A percentile compares a stretch with the other conserved stretches of the same genome.
These are phyloP conservation scores for Hemistola chrysoprasaria DNA, from an alignment of 2,888 invertebrate species.

Conservation along the genomic window DNA sequence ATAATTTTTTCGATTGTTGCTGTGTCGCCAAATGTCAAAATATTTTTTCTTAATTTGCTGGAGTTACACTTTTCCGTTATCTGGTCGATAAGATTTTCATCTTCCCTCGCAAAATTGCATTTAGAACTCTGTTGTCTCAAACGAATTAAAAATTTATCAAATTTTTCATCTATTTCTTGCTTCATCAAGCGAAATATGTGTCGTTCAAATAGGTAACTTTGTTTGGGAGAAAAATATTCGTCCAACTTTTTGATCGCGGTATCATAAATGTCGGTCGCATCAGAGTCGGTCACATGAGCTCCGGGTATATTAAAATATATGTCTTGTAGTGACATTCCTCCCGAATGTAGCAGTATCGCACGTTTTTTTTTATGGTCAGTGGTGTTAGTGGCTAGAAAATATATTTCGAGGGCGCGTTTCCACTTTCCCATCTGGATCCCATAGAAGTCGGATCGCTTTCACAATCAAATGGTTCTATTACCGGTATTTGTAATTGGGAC, in stretches of 20 bases:
- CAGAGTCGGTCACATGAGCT: background rate
- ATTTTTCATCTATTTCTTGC: slow-evolving; percentile 34
- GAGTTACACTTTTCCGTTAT: background rate
- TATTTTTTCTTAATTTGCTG: slow-evolving; percentile 16
- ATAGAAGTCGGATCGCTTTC: too few species aligned
- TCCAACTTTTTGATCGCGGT: background rate
- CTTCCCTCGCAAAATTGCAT: slow-evolving; percentile 1
- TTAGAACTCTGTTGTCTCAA: background rate
- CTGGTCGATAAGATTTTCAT: slow-evolving; percentile 17
- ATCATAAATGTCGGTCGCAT: background rate
- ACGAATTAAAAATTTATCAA: slow-evolving; percentile 39
- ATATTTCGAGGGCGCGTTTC: too few species aligned
- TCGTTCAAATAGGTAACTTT: slow-evolving; percentile 1
- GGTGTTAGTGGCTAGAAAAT: too few species aligned
- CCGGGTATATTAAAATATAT: background rate
- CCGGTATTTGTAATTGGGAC: too few species aligned
- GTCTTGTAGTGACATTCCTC: background rate
- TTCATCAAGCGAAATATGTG: background rate
- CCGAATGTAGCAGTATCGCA: slow-evolving; percentile 1
- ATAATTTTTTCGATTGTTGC: slow-evolving; percentile 24
- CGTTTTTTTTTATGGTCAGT: too few species aligned
- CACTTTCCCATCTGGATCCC: too few species aligned
- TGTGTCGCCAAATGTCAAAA: slow-evolving; percentile 19
- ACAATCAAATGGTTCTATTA: too few species aligned
- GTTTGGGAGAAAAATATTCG: too few species aligned